phyloP scores from a whole-genome alignment of 2,797 vertebrate species.

The Labeo calbasu region DNA sequence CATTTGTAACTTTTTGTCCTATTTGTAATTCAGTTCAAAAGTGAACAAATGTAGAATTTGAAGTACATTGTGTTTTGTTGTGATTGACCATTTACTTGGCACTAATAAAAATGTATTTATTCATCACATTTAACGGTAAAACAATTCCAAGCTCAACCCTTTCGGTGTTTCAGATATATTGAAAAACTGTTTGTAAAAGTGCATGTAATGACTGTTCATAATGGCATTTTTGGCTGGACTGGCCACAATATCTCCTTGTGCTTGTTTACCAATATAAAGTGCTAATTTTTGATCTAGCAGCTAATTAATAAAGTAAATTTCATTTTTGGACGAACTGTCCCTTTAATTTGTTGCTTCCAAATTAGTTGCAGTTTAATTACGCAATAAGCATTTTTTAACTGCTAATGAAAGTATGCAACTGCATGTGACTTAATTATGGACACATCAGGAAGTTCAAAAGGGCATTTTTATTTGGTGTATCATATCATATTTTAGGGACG shows the following conservation, averaged over 20 bases:
- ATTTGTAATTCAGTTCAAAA: background rate
- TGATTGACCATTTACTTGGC: background rate
- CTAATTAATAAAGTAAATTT: background rate
- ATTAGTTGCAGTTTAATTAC: background rate
- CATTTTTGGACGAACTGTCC: background rate
- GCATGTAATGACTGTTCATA: background rate
- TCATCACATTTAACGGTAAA: background rate
- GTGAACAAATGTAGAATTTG: background rate
- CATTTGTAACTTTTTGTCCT: background rate
- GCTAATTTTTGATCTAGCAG: background rate
- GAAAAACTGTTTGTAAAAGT: background rate
- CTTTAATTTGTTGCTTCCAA: background rate
- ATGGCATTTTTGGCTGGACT: slow-evolving; percentile 1
- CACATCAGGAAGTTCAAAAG: background rate
- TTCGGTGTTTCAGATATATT: too few relatives aligned
- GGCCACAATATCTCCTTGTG: background rate
- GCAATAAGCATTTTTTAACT: background rate
- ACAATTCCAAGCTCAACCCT: background rate
- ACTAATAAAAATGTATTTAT: background rate
- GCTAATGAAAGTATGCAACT: background rate
- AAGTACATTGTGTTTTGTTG: background rate
- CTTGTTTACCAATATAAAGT: background rate
- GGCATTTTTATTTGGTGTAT: background rate
- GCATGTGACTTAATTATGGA: background rate
- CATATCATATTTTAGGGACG: background rate